A percentile compares a stretch with the other conserved stretches of the same genome.
These are phyloP conservation scores for Dendronephthya gigantea DNA, from an alignment of 64 coral and sea anemone genomes.

Conservation along the genomic window DNA sequence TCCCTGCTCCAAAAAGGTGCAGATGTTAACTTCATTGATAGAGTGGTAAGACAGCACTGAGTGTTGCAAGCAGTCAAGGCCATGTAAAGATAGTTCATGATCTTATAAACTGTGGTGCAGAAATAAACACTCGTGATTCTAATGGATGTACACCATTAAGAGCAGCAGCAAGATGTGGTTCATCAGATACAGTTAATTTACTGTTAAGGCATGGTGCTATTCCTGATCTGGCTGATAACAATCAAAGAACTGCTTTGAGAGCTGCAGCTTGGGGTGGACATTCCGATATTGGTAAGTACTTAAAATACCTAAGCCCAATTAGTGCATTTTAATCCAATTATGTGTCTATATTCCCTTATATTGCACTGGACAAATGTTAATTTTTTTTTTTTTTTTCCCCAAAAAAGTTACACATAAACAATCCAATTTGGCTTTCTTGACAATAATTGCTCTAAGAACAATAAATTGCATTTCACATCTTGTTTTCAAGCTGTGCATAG, in stretches of 20 bases:
- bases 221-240: conserved; percentile 81
- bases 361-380: too few species aligned
- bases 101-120: conserved; percentile 89
- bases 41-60: conserved; percentile 73
- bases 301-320: too few species aligned
- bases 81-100: conserved; percentile 84
- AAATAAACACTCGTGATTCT: conserved; percentile 60
- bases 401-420: too few species aligned
- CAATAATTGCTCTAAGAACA: too few species aligned
- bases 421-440: too few species aligned
- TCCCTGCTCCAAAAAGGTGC: conserved; percentile 83
- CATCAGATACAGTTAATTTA: conserved; percentile 81
- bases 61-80: conserved; percentile 73
- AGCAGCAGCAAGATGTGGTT: conserved; percentile 70
- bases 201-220: conserved; percentile 67
- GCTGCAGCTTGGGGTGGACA: conserved; percentile 96
- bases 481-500: too few species aligned
- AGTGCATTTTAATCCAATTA: too few species aligned
- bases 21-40: conserved; percentile 77
- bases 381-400: too few species aligned
- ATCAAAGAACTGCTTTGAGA: conserved; percentile 73
- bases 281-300: conserved; percentile 40
- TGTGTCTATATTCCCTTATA: too few species aligned
- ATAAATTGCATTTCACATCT: too few species aligned
- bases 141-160: conserved; percentile 86